Conservation (phyloP, 2,888 invertebrate species). For the Cataglyphis albicans region DNA sequence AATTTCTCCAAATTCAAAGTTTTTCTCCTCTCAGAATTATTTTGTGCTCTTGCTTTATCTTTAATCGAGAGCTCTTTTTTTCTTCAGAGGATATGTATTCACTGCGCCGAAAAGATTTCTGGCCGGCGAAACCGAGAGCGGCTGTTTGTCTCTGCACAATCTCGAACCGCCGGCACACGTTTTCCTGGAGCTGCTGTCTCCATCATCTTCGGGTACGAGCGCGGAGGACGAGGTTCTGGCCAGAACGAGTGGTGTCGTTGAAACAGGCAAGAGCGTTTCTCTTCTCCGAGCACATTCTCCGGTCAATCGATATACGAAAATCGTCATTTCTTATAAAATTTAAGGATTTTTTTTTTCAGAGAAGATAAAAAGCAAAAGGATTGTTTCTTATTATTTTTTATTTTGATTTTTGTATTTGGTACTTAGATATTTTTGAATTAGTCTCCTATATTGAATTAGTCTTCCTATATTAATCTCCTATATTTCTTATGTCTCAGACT, state of each 20-base stretch:
- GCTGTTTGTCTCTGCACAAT: slow-evolving; percentile 83
- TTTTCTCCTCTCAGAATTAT: neutral
- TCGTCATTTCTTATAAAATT: no score
- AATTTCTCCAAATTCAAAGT: neutral
- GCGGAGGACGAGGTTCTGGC: slow-evolving; percentile 77
- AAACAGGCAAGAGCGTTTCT: slow-evolving; percentile 75
- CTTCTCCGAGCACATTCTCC: neutral
- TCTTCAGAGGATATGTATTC: slow-evolving; percentile 82
- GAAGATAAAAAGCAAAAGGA: neutral
- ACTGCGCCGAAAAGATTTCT: slow-evolving; percentile 82
- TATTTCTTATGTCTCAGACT: neutral
- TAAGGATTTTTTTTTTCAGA: neutral
- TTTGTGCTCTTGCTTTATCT: neutral
- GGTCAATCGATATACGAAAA: no score
- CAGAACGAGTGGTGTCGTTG: slow-evolving; percentile 72
- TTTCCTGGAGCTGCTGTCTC: slow-evolving; percentile 78
- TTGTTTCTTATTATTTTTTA: neutral
- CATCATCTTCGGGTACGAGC: slow-evolving; percentile 63
- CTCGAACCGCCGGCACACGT: slow-evolving; percentile 82
- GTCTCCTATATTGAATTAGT: neutral
- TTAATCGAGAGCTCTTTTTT: neutral
- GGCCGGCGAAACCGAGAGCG: slow-evolving; percentile 82
- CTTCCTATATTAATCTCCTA: neutral
- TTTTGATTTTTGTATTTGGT: neutral
- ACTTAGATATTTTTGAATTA: neutral